These are phyloP conservation scores for Drosophila ercepeae DNA, from an alignment of 1,140 invertebrate genomes.

Conservation along the genomic window DNA sequence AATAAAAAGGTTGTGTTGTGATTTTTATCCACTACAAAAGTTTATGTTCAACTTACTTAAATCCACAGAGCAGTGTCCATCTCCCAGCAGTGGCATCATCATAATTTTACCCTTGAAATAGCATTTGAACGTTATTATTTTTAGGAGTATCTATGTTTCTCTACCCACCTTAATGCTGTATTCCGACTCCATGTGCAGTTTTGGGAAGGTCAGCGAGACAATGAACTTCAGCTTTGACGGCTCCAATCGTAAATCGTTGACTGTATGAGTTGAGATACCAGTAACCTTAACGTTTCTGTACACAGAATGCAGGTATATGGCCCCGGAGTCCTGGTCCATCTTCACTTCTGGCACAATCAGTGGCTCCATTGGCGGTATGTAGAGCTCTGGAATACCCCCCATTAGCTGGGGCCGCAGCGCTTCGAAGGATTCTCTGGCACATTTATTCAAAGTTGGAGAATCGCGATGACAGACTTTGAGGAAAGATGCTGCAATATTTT, in stretches of 20 bases:
- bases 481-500: slow-evolving; percentile 86
- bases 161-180: slow-evolving; percentile 85
- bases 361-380: slow-evolving; percentile 87
- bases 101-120: slow-evolving; percentile 85
- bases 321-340: slow-evolving; percentile 80
- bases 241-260: slow-evolving; percentile 84
- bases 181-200: slow-evolving; percentile 84
- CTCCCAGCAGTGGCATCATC: slow-evolving; percentile 87
- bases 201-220: slow-evolving; percentile 85
- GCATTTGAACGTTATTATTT: no score
- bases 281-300: slow-evolving; percentile 71
- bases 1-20: not conserved
- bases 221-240: slow-evolving; percentile 84
- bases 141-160: slow-evolving; percentile 1
- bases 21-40: not conserved
- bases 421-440: slow-evolving; percentile 85
- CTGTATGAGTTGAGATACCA: slow-evolving; percentile 67
- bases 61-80: slow-evolving; percentile 85
- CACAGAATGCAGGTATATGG: slow-evolving; percentile 71
- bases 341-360: slow-evolving; percentile 85
- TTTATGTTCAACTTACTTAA: slow-evolving; percentile 83
- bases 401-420: slow-evolving; percentile 84
- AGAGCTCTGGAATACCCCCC: slow-evolving; percentile 87
- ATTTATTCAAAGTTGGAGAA: slow-evolving; percentile 86
- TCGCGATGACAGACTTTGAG: slow-evolving; percentile 87